Evolutionary conservation across 2,888 invertebrate species (phyloP).

Genomic region (Lomographa bimaculata): DNA sequence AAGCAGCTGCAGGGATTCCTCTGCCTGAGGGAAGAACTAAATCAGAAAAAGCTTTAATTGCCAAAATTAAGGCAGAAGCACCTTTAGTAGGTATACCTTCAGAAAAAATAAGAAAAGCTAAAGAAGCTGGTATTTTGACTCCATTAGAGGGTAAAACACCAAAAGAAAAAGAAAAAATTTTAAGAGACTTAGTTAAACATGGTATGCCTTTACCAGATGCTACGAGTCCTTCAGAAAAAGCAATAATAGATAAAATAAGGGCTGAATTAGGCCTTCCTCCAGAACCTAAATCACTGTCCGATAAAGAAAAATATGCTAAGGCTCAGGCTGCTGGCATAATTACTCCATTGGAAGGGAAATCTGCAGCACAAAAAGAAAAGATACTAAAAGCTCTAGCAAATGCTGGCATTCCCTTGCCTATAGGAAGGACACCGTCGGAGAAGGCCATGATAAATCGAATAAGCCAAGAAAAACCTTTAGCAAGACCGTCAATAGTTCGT

Average conservation of each 20-base stretch:
- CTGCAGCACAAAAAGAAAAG: constrained; percentile 36
- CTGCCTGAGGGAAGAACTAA: constrained; percentile 41
- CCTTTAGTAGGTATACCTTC: constrained; percentile 27
- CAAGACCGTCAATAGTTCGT: constrained; percentile 35
- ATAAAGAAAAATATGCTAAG: constrained; percentile 35
- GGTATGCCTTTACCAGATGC: constrained; percentile 36
- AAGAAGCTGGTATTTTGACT: constrained; percentile 30
- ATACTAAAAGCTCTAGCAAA: constrained; percentile 34
- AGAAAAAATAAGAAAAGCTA: constrained; percentile 37
- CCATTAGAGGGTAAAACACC: constrained; percentile 37
- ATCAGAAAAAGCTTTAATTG: constrained; percentile 37
- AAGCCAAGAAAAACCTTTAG: constrained; percentile 21
- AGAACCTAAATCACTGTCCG: constrained; percentile 36
- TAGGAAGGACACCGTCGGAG: constrained; percentile 43
- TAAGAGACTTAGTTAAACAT: constrained; percentile 29
- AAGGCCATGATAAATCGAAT: constrained; percentile 38
- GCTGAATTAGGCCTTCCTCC: constrained; percentile 39
- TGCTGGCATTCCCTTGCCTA: constrained; percentile 38
- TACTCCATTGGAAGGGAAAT: constrained; percentile 45
- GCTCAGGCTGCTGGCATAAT: constrained; percentile 38
- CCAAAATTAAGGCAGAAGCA: constrained; percentile 14
- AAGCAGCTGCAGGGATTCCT: constrained; percentile 34
- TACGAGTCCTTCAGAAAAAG: constrained; percentile 35
- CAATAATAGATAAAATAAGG: constrained; percentile 24
- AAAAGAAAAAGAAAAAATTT: constrained; percentile 38